phyloP scores from a whole-genome alignment of 2,888 invertebrate species.

The Thecophora atra region DNA sequence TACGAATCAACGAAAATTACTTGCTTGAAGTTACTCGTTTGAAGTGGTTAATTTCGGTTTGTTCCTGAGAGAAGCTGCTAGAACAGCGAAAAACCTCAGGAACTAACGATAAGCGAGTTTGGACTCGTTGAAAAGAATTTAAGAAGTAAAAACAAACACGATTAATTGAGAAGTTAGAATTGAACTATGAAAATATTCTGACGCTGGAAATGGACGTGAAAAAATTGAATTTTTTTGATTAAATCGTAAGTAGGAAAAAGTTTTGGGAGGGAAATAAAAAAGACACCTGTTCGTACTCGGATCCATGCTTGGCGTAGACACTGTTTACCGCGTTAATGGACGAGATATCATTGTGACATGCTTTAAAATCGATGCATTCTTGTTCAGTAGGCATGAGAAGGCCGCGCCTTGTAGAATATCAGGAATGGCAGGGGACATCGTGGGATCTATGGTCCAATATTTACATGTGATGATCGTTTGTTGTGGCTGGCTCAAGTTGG shows the following conservation, averaged over 20 bases:
- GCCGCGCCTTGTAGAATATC: slow-evolving; percentile 36
- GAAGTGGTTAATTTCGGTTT: not conserved
- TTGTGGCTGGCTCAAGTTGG: slow-evolving; percentile 32
- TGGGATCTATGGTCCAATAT: slow-evolving; percentile 56
- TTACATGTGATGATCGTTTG: slow-evolving; percentile 59
- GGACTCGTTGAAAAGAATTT: too few relatives aligned
- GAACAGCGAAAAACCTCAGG: too few relatives aligned
- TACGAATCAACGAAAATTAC: slow-evolving; percentile 5
- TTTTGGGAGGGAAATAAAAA: slow-evolving; percentile 5
- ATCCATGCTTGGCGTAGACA: not conserved
- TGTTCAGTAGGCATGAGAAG: slow-evolving; percentile 53
- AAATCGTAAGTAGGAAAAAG: not conserved
- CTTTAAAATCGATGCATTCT: slow-evolving; percentile 56
- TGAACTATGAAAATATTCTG: not conserved
- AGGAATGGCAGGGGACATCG: slow-evolving; percentile 38
- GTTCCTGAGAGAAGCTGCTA: not conserved
- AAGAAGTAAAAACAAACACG: not conserved
- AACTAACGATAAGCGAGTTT: too few relatives aligned
- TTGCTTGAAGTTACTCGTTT: too few relatives aligned
- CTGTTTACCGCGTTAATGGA: slow-evolving; percentile 56
- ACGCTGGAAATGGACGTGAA: slow-evolving; percentile 1
- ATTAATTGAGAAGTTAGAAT: not conserved
- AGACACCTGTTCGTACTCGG: not conserved
- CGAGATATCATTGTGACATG: slow-evolving; percentile 58
- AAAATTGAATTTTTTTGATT: slow-evolving; percentile 9